Base-by-base conservation (phyloP, 2,888 invertebrate species). In the Sarcophaga subvicina region DNA sequence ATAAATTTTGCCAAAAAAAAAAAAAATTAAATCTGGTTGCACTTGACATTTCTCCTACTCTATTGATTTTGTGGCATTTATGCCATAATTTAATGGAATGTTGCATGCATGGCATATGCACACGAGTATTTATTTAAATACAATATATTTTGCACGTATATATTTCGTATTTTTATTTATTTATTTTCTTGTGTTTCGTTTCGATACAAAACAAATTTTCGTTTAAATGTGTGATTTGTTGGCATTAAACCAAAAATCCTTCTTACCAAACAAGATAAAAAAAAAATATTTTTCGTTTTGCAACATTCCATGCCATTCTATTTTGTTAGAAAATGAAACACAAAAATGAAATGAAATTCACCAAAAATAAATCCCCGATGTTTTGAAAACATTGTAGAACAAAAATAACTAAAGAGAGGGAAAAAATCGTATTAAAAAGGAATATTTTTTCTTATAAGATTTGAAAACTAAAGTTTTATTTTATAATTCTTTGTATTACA, bases 221-320 rank as follows among this genome's bases (percentile, higher is more conserved):
- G 12, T 49, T 14, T 11, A 2, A 49, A 12, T 22, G 62, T 70
- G 25, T 6, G 70, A 25, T 71, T 17, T 70, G 49, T 82, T 87
- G 87, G 87, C 82, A 73, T 60, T 54, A 49, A 27, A 80, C 81
- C 82, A 87, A 82, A 77, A 77, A 12, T 76, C 22, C 72, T 75
- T 70, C 67, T 22, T 27, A 8, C 8, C 37, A 37, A 37, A 37
- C 37, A 2, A 80, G 86, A 88, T 88, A 86, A 88, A 88, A 87
- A 82, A 88, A 87, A 82, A 87, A 83, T 80, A 86, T 87, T 86
- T 82, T 87, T 87, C 88, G 88, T 82, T 87, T 88, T 89, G 88
- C 86, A 88, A 85, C 85, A 86, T 88, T 84, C 83, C 88, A 83
- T 86, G 85, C 83, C 88, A 83, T 86, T 87, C 83, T 59, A 4